These are phyloP conservation scores for Micronycteris hirsuta DNA, from an alignment of 2,113 vertebrate genomes.

Conservation along the genomic window DNA sequence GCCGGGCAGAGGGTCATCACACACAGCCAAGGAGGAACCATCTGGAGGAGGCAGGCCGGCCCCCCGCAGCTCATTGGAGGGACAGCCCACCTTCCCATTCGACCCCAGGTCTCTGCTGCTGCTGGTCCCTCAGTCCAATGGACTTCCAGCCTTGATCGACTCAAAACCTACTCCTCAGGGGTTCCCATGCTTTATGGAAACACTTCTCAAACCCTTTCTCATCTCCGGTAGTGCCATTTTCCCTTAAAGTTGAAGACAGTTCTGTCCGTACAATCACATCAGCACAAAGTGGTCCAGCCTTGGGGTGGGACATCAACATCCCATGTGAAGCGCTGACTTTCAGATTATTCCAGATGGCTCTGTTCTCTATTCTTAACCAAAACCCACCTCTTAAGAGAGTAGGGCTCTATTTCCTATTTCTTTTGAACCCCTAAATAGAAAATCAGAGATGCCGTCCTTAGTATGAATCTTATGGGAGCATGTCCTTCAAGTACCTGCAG, in stretches of 20 bases:
- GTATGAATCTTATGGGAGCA: not conserved
- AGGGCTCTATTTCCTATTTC: not conserved
- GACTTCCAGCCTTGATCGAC: not conserved
- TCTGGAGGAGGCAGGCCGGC: not conserved
- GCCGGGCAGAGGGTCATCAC: not conserved
- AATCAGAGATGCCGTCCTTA: not conserved
- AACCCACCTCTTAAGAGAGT: not conserved
- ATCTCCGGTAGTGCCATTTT: not conserved
- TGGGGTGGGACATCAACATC: not conserved
- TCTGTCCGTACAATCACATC: not conserved
- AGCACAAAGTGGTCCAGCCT: not conserved
- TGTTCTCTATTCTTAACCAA: not conserved
- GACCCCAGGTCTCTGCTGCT: not conserved
- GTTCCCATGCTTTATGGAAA: not conserved
- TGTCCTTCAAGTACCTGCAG: not conserved
- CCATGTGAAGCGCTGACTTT: not conserved
- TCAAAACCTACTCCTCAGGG: not conserved
- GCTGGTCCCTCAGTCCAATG: not conserved
- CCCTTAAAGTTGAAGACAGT: not conserved
- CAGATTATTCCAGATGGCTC: not conserved
- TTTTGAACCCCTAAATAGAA: not conserved
- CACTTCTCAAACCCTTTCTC: not conserved
- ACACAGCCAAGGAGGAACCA: rapidly evolving
- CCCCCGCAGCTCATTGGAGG: rapidly evolving
- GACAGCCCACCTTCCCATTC: too few relatives aligned